These are phyloP conservation scores for Leptodirus hochenwartii DNA, from an alignment of 2,888 invertebrate species.

Conservation along the genomic window DNA sequence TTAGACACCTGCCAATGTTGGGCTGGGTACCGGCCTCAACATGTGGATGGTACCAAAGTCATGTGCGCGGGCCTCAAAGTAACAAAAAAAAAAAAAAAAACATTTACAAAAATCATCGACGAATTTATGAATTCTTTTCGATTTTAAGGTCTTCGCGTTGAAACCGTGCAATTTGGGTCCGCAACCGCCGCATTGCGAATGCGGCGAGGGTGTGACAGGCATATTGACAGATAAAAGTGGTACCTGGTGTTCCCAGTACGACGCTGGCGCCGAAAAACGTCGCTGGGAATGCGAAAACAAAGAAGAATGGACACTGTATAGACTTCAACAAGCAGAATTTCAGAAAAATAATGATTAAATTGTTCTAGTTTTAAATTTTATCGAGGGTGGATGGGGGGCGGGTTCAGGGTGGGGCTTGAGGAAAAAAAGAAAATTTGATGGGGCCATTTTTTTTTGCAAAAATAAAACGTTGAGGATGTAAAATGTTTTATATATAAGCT, in stretches of 20 bases:
- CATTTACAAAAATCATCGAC: no score
- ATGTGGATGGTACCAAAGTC: conserved; percentile 5
- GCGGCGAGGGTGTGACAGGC: conserved; percentile 10
- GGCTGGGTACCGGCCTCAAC: conserved; percentile 15
- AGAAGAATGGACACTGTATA: conserved; percentile 11
- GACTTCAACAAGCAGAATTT: conserved; percentile 5
- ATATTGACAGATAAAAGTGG: conserved; percentile 12
- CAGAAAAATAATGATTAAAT: conserved; percentile 1
- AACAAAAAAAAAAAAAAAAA: no score
- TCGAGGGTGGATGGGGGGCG: no score
- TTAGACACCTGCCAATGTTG: conserved; percentile 12
- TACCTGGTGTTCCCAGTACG: conserved; percentile 12
- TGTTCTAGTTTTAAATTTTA: not conserved
- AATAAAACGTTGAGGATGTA: no score
- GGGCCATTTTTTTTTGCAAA: no score
- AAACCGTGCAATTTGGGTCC: conserved; percentile 13
- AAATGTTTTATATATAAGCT: no score
- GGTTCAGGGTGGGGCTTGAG: no score
- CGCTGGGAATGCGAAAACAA: conserved; percentile 13
- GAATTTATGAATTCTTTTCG: no score
- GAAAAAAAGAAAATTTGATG: no score
- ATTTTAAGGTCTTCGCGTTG: no score
- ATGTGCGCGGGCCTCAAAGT: conserved; percentile 11
- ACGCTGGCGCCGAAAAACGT: conserved; percentile 8
- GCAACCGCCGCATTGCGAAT: conserved; percentile 12